Base-by-base conservation (phyloP, 2,888 invertebrate genomes). In the Lasioglossum marginatum region DNA sequence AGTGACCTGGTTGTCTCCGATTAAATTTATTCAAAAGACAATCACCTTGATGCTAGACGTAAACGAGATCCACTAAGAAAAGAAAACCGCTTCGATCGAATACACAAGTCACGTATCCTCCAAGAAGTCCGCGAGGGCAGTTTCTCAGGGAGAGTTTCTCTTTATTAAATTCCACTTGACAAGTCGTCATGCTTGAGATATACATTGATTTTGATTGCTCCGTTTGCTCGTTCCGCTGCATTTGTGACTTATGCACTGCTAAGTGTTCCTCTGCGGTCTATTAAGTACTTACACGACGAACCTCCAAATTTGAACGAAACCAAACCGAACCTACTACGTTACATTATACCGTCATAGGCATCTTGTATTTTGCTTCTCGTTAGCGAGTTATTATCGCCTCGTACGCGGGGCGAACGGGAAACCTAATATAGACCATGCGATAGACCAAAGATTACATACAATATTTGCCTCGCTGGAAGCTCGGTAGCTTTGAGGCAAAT, bases 81-180 rank as follows among this genome's bases (percentile, higher is more conserved):
- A 70, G n/a, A 70, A 40, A n/a, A 40, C n/a, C 37, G 4, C 14
- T 31, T 19, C 40, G 40, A 70, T 70, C 70, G 70, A 14, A 40
- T n/a, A 70, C 12, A n/a, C 70, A n/a, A n/a, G 70, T 70, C 40
- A 70, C 40, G 70, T 40, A 70, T 40, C 4, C 10, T n/a, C 23
- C 40, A 4, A n/a, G 68, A 68, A 23, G 23, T 70, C n/a, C 40
- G 14, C n/a, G 43, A 43, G 43, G 4, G 12, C 68, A 68, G 68
- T 12, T 68, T 66, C 34, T 31, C 66, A 4, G 10, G 34, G 34
- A 66, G 23, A 70, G 37, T 40, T 37, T 70, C 70, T 70, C 70
- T 70, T 40, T 70, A 70, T 70, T 70, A 40, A 70, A 70, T 70
- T 70, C 70, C 70, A 14, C n/a, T n/a, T 40, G 40, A 70, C 40